Conservation (phyloP, 2,888 invertebrate species). For the Dasypolia templi region DNA sequence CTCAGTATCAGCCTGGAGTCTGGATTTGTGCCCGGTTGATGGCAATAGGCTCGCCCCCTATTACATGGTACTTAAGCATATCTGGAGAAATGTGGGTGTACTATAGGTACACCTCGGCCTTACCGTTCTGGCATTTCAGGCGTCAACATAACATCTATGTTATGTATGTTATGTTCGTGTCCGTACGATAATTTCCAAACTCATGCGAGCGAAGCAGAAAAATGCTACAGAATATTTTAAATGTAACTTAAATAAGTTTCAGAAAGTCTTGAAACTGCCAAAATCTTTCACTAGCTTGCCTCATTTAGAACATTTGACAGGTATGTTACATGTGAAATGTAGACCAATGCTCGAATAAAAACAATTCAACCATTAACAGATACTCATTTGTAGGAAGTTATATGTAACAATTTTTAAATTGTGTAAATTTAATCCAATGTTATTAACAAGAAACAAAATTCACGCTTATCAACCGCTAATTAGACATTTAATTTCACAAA, state of each 20-base stretch:
- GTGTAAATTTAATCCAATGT: not conserved
- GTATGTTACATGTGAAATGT: not conserved
- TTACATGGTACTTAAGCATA: no score
- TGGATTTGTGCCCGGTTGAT: no score
- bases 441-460: constrained; percentile 26
- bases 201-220: not conserved
- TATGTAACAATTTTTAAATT: not conserved
- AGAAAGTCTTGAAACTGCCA: not conserved
- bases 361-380: not conserved
- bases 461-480: constrained; percentile 10
- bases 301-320: not conserved
- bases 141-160: no score
- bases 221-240: no score
- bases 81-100: no score
- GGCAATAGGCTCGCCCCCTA: no score
- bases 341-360: not conserved
- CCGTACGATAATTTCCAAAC: not conserved
- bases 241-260: not conserved
- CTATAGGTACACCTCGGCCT: no score
- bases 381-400: not conserved
- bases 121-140: no score
- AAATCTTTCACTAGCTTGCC: not conserved
- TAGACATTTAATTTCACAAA: constrained; percentile 36
- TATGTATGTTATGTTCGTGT: no score
- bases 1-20: no score